Evolutionary conservation across 2,888 invertebrate species (phyloP).

Genomic region (Aromia moschata): DNA sequence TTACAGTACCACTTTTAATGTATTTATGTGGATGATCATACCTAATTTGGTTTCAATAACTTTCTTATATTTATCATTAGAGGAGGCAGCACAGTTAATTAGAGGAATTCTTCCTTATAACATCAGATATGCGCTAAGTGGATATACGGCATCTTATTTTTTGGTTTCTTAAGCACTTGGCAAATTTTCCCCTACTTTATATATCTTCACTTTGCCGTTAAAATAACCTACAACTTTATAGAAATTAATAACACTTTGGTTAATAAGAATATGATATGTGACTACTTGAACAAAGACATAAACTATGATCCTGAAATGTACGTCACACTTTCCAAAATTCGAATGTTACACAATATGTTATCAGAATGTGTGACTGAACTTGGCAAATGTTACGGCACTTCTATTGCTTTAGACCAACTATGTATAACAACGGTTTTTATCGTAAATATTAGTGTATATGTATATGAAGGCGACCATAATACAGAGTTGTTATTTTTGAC

Average conservation of each 20-base stretch:
- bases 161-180: conserved; percentile 45
- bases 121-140: not conserved
- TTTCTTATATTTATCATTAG: conserved; percentile 3
- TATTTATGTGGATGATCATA: conserved; percentile 26
- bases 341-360: conserved; percentile 43
- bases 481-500: conserved; percentile 38
- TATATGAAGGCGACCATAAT: conserved; percentile 27
- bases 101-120: conserved; percentile 4
- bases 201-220: conserved; percentile 42
- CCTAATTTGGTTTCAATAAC: conserved; percentile 25
- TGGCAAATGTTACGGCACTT: conserved; percentile 44
- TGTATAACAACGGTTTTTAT: conserved; percentile 42
- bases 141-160: conserved; percentile 28
- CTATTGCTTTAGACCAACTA: conserved; percentile 46
- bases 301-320: conserved; percentile 33
- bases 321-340: conserved; percentile 33
- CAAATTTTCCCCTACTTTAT: conserved; percentile 43
- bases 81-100: conserved; percentile 10
- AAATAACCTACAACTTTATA: conserved; percentile 36
- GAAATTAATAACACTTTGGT: conserved; percentile 38
- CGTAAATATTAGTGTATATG: conserved; percentile 40
- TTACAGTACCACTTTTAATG: not conserved
- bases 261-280: conserved; percentile 19
- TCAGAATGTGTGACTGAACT: conserved; percentile 42
- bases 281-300: conserved; percentile 27